phyloP scores from a whole-genome alignment of 1,140 invertebrate genomes.

The Solenopsis fugax region DNA sequence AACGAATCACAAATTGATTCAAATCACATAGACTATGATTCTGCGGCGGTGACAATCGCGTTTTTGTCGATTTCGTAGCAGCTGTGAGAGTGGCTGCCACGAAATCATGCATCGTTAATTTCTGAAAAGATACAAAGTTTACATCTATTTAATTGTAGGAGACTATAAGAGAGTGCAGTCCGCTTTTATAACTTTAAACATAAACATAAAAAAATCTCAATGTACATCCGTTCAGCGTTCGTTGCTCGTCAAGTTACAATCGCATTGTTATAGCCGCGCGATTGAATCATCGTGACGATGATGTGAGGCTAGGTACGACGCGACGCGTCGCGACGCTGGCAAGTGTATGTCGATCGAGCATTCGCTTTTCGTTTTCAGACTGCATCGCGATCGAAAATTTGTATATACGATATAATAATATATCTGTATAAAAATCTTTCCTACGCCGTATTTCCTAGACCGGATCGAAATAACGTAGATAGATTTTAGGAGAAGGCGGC shows the following conservation, averaged over 20 bases:
- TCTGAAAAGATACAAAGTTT: background rate
- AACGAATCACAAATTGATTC: background rate
- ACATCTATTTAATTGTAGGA: background rate
- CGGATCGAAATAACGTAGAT: background rate
- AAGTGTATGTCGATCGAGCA: background rate
- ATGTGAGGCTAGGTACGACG: too few species aligned
- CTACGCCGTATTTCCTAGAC: background rate
- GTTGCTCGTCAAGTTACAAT: background rate
- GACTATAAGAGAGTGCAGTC: background rate
- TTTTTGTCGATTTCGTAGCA: background rate
- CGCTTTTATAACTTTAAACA: background rate
- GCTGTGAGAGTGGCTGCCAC: background rate
- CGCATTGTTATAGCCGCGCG: background rate
- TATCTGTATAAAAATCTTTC: background rate
- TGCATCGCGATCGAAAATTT: background rate
- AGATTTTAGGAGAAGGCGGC: background rate
- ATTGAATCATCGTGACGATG: background rate
- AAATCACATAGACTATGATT: background rate
- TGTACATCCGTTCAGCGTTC: background rate
- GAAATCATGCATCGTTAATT: background rate
- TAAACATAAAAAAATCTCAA: background rate
- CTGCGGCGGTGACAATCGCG: too few species aligned
- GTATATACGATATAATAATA: background rate
- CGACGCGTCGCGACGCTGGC: background rate
- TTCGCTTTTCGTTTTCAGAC: background rate